These are phyloP conservation scores for Sycophila sp. DNA, from an alignment of 1,140 invertebrate species.

Conservation along the genomic window DNA sequence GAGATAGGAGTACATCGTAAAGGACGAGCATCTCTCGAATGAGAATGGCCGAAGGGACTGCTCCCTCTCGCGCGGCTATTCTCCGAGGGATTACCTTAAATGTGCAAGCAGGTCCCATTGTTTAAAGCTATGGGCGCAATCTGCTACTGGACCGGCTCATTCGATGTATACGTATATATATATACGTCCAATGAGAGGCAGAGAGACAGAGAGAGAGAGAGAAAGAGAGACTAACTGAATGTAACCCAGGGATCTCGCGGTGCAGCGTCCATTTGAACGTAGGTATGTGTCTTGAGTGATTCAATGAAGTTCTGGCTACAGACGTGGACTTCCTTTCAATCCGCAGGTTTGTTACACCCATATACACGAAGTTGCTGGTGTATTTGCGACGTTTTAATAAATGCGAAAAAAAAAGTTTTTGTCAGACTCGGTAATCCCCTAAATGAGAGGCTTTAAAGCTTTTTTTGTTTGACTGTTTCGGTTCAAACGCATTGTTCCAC, in stretches of 20 bases:
- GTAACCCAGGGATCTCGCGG: slow-evolving; percentile 25
- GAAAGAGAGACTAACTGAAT: slow-evolving; percentile 49
- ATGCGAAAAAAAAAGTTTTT: neutral
- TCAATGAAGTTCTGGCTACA: slow-evolving; percentile 36
- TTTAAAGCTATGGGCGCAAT: slow-evolving; percentile 53
- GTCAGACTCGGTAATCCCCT: slow-evolving; percentile 8
- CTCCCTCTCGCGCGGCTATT: slow-evolving; percentile 44
- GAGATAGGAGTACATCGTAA: slow-evolving; percentile 1
- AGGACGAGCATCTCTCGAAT: neutral
- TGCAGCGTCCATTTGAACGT: neutral
- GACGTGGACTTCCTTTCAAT: too few relatives aligned
- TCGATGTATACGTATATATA: neutral
- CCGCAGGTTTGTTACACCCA: neutral
- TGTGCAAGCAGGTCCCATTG: slow-evolving; percentile 54
- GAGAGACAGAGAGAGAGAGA: neutral
- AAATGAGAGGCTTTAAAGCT: slow-evolving; percentile 9
- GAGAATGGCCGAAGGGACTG: slow-evolving; percentile 12
- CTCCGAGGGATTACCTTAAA: slow-evolving; percentile 60
- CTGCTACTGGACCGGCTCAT: slow-evolving; percentile 44
- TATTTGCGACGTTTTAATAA: neutral
- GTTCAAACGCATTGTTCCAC: neutral
- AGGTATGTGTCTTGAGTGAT: slow-evolving; percentile 50
- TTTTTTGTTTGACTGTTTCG: neutral
- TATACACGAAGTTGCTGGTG: neutral
- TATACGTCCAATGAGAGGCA: too few relatives aligned